Evolutionary conservation across 2,888 invertebrate genomes (phyloP), one percentile per base, ranked within the genome.

Genomic region (Acrobasis suavella): DNA sequence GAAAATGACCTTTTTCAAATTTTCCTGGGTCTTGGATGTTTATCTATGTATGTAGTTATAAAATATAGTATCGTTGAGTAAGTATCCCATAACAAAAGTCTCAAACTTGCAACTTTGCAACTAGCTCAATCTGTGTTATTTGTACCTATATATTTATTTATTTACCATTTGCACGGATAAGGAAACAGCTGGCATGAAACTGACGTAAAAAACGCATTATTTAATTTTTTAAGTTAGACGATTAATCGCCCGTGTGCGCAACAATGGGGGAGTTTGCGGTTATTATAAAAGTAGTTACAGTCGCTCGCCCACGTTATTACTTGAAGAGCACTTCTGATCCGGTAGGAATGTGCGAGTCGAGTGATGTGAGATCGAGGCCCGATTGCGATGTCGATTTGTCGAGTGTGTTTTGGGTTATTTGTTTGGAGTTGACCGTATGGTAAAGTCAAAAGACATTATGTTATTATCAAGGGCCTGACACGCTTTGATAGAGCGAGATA

Each of bases 311-410:
- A 68, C 65, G 80, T 79, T 82, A 81, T 82, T 80, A 81, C 75
- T 78, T 77, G 70, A 72, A 82, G 82, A 72, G 73, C 66, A 71
- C 77, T 81, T 74, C 70, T 74, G 73, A 68, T 72, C 71, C 71
- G 32, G 61, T 61, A 54, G 51, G 42, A 46, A 46, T 46, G 46
- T 46, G 46, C 6, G 46, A 46, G 59, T 64, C 62, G 51, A 65
- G 66, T 63, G 65, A 17, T 32, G 51, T 54, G 51, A 54, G 58
- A 39, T 62, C 61, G 54, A 49, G 55, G 12, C 39, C 58, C 56
- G 56, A 60, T 56, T 55, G 17, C 1, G 58, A 16, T 50, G 55
- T 62, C 55, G 62, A 62, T 50, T 62, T 50, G 46, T n/a, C 22
- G 32, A 46, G 46, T 59, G 46, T 59, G 16, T 61, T 58, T 58